Evolutionary conservation across 2,113 vertebrate species (phyloP), one percentile per base, ranked within the genome.

Genomic region (Pomatorhinus ruficollis): DNA sequence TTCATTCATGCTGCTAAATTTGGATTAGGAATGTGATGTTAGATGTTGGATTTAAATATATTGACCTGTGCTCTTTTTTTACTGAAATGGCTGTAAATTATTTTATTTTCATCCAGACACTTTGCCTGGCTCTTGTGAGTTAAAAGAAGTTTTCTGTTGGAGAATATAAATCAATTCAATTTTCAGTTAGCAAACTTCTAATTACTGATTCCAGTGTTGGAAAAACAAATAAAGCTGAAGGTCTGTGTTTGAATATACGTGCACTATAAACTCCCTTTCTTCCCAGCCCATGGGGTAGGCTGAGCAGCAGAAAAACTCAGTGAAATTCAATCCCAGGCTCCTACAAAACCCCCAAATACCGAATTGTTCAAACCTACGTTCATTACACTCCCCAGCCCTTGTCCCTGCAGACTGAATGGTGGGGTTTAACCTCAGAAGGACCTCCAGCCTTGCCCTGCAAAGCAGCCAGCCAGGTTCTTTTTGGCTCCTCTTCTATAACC

Each of bases 1-100:
- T 95, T 94, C 92, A 90, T 96, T 96, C 93, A 93, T 92, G 40
- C 85, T 83, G 53, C 93, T 96, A 96, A 95, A 97, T 96, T 96
- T 89, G 90, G 93, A 31, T 90, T 92, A 86, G 90, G 88, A 96
- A 93, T 95, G 90, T 90, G 87, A 96, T 87, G 93, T 86, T 23
- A 74, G 66, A 83, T 82, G 63, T 45, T 1, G 4, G 39, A 83
- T 96, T 96, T 85, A 87, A 91, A 86, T 89, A 64, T 49, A 44
- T 80, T 85, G 79, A 56, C 83, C 60, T 77, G 40, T 89, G 52
- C 47, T 90, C 33, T 72, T 59, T 80, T 95, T 95, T 90, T 54
- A 60, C 44, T 39, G 50, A 80, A 95, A 78, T 5, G 5, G 35
- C 39, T 93, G 27, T 57, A 54, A 81, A 65, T 66, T 6, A 25